These are phyloP conservation scores for Sebastiscus tertius DNA, from an alignment of 2,797 vertebrate genomes.

Conservation along the genomic window DNA sequence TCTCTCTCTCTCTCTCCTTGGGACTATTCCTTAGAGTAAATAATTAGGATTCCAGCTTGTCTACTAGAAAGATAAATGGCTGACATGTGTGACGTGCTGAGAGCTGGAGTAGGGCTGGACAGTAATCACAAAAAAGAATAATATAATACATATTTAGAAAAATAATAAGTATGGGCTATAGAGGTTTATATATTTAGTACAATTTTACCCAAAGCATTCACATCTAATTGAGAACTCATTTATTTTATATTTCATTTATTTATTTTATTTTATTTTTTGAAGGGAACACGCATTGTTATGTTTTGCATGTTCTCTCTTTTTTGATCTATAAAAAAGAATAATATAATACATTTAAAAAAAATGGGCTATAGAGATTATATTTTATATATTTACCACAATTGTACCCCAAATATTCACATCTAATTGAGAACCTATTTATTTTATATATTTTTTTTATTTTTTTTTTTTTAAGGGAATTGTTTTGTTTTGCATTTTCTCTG, in stretches of 20 bases:
- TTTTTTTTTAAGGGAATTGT: background rate
- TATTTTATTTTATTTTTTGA: background rate
- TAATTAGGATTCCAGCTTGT: slow-evolving; percentile 92
- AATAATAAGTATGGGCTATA: background rate
- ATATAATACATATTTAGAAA: background rate
- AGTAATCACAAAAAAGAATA: slow-evolving; percentile 10
- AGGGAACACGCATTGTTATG: background rate
- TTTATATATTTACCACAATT: background rate
- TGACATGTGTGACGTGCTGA: slow-evolving; percentile 91
- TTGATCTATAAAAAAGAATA: background rate
- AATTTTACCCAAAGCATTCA: background rate
- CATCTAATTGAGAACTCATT: background rate
- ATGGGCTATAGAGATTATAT: background rate
- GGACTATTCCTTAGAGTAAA: slow-evolving; percentile 93
- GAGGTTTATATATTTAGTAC: background rate
- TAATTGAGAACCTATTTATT: background rate
- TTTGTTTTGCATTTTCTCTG: background rate
- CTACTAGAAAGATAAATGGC: slow-evolving; percentile 92
- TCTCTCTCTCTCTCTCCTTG: slow-evolving; percentile 57
- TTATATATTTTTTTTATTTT: too few relatives aligned
- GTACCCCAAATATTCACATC: background rate
- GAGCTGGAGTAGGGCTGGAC: slow-evolving; percentile 73
- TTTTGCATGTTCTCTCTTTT: background rate
- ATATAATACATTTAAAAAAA: background rate
- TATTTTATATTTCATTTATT: background rate